Base-by-base conservation (phyloP, 2,113 vertebrate genomes). In the Neodontobutis hainanensis region DNA sequence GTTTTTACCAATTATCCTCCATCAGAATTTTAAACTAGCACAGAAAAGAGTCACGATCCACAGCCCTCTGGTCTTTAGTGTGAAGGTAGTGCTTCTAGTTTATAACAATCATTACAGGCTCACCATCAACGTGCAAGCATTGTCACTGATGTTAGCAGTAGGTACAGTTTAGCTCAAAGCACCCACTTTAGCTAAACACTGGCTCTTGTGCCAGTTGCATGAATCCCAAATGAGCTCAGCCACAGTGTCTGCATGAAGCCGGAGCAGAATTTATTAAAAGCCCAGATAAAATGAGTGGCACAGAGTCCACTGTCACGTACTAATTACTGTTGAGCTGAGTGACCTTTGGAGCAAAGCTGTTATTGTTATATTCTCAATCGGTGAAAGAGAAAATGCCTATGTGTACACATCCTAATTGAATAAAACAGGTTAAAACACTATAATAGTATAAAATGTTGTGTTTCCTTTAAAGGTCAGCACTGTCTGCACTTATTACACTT, bases 71-170 rank as follows among this genome's bases (percentile, higher is more conserved):
- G 19, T n/a, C n/a, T n/a, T n/a, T n/a, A n/a, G n/a, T n/a, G n/a
- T 27, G 3, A 27, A 27, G 19, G 19, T 27, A 2, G 19, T 27
- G 19, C 19, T 27, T 27, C 19, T 35, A 35, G 32, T 12, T 9
- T 52, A 14, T 53, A 57, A 57, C 14, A 42, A 16, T 57, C 55
- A 8, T 57, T 11, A 43, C 42, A 43, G 42, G 42, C 42, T 43
- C 10, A 43, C n/a, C n/a, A 43, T 43, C 42, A 43, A 43, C 10
- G 42, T 43, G 42, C 55, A 14, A 16, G 42, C 55, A 42, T 57
- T 16, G 36, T 40, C 55, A 43, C 10, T 43, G 42, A 8, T 57
- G 55, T 57, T 38, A 57, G 36, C n/a, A n/a, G 38, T 57, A 53
- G 12, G 32, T 14, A 42, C 14, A 32, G 36, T 57, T 57, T 38